These are phyloP conservation scores for Xanthia icteritia DNA, from an alignment of 2,888 invertebrate genomes.

Conservation along the genomic window DNA sequence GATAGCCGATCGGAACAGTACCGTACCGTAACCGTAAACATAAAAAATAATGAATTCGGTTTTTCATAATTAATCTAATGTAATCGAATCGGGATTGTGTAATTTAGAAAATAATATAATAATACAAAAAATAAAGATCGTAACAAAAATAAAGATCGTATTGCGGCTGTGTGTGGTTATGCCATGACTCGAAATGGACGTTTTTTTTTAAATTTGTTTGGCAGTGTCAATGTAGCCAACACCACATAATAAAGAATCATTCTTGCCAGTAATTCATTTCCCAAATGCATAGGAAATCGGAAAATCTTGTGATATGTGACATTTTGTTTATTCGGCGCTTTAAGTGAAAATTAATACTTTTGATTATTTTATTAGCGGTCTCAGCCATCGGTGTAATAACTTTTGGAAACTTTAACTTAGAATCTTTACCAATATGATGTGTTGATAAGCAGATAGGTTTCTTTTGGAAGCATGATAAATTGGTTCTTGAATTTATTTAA, in stretches of 20 bases:
- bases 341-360: not conserved
- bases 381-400: not conserved
- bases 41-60: no score
- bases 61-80: no score
- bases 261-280: constrained; percentile 45
- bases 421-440: not conserved
- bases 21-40: no score
- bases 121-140: not conserved
- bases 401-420: not conserved
- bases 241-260: not conserved
- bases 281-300: not conserved
- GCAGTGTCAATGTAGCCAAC: constrained; percentile 51
- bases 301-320: not conserved
- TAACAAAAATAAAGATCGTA: not conserved
- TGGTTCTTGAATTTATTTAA: not conserved
- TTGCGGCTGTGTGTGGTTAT: not conserved
- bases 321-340: not conserved
- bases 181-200: not conserved
- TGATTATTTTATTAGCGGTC: accelerated
- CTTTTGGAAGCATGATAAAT: not conserved
- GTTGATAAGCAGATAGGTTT: not conserved
- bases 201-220: constrained; percentile 42
- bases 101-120: not conserved
- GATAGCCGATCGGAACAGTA: no score
- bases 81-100: not conserved